These are phyloP conservation scores for Darwinula stevensoni DNA, from an alignment of 2,888 invertebrate genomes.

Conservation along the genomic window DNA sequence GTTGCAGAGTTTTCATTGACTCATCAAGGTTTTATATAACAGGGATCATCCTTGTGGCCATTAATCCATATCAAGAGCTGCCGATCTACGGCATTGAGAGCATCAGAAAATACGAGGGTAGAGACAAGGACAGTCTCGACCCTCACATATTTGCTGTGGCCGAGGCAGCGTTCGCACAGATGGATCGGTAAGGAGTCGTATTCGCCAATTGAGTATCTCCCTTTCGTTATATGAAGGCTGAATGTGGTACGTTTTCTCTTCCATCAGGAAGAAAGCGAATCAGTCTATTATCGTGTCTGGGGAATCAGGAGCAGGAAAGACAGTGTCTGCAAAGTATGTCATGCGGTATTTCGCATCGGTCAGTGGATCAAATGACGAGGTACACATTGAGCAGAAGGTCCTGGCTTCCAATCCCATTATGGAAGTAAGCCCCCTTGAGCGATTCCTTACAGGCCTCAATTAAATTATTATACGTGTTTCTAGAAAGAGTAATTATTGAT, in stretches of 20 bases:
- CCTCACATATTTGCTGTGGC: constrained; percentile 97
- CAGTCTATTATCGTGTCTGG: constrained; percentile 85
- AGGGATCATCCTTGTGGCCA: constrained; percentile 80
- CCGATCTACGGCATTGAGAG: constrained; percentile 85
- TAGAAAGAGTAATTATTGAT: no score
- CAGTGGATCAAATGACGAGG: constrained; percentile 62
- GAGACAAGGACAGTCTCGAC: constrained; percentile 87
- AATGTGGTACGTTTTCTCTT: no score
- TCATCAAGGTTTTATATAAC: no score
- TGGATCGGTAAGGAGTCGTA: constrained; percentile 49
- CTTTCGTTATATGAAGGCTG: no score
- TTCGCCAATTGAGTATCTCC: no score
- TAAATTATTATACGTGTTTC: no score
- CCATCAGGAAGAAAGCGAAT: not conserved
- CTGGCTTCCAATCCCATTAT: constrained; percentile 79
- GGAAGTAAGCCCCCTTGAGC: no score
- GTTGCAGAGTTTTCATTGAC: no score
- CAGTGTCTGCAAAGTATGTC: constrained; percentile 93
- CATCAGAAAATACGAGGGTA: constrained; percentile 72
- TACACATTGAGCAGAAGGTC: constrained; percentile 68
- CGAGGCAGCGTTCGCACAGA: constrained; percentile 84
- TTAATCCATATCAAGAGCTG: constrained; percentile 85
- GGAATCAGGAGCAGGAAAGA: constrained; percentile 95
- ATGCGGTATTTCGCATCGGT: constrained; percentile 95
- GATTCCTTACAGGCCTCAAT: no score